A percentile compares a stretch with the other conserved stretches of the same genome.
These are phyloP conservation scores for Limanda limanda DNA, from an alignment of 2,113 vertebrate genomes.

Conservation along the genomic window DNA sequence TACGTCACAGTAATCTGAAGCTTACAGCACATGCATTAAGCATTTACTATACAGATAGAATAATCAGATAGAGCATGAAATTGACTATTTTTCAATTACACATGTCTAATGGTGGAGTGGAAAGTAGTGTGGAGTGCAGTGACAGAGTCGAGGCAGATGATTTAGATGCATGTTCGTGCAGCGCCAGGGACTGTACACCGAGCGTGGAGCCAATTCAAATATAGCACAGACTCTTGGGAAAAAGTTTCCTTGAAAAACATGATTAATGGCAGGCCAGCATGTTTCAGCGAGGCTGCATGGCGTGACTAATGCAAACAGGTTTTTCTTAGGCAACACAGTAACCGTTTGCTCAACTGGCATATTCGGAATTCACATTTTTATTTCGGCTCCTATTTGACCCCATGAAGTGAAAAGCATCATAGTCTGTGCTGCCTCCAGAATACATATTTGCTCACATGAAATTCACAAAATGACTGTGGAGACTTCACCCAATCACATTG, in stretches of 20 bases:
- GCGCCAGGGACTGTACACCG: constrained; percentile 58
- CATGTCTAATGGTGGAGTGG: constrained; percentile 44
- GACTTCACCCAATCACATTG: neutral
- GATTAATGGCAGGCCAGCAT: constrained; percentile 66
- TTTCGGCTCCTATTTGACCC: constrained; percentile 36
- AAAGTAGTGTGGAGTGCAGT: constrained; percentile 32
- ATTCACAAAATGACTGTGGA: neutral
- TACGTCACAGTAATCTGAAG: neutral
- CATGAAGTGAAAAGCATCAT: neutral
- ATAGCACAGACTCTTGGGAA: constrained; percentile 74
- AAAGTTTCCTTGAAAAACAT: constrained; percentile 73
- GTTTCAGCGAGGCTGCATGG: constrained; percentile 58
- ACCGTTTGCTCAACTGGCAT: constrained; percentile 62
- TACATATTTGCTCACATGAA: neutral
- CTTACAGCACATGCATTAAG: neutral
- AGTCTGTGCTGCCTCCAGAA: neutral
- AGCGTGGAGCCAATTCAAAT: constrained; percentile 75
- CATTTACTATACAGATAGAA: constrained; percentile 4
- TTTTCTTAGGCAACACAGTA: constrained; percentile 64
- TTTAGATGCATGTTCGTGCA: constrained; percentile 69
- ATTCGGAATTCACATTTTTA: constrained; percentile 33
- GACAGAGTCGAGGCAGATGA: constrained; percentile 60
- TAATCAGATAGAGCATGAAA: constrained; percentile 27
- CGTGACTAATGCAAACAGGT: constrained; percentile 70
- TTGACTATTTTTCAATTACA: constrained; percentile 42